A percentile compares a stretch with the other conserved stretches of the same genome.
phyloP scores from a whole-genome alignment of 2,797 vertebrate genomes.

The Lepilemur septentrionalis region DNA sequence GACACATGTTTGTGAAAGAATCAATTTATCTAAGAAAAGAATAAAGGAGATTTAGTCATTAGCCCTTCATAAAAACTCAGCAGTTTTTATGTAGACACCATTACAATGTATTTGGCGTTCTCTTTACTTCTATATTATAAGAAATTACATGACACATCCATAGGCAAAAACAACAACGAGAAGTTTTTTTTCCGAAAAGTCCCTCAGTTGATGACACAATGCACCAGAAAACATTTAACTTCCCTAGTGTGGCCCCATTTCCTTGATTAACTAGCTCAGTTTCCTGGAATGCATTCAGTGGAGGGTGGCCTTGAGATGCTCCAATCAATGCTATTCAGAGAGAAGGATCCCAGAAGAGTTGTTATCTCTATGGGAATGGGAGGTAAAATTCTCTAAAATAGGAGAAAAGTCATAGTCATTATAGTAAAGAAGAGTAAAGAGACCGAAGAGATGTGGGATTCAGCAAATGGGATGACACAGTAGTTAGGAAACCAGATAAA shows the following conservation, averaged over 20 bases:
- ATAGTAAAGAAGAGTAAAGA: background rate
- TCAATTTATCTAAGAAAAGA: constrained; percentile 14
- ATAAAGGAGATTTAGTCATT: constrained; percentile 26
- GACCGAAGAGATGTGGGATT: background rate
- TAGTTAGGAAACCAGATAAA: background rate
- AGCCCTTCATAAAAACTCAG: constrained; percentile 59
- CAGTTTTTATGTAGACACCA: background rate
- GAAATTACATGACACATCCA: background rate
- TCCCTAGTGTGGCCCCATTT: background rate
- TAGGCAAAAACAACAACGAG: background rate
- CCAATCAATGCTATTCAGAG: background rate
- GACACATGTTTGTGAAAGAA: constrained; percentile 63
- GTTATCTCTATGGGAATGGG: background rate
- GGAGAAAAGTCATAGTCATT: background rate
- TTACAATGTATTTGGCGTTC: background rate
- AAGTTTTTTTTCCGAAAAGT: background rate
- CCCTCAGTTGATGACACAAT: background rate
- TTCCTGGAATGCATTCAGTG: background rate
- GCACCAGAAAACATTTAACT: background rate
- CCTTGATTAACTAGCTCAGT: background rate
- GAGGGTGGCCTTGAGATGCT: background rate
- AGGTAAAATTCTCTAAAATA: background rate
- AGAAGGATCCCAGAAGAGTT: background rate
- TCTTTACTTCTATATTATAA: background rate
- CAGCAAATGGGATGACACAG: background rate